Evolutionary conservation across 2,888 invertebrate genomes (phyloP), one percentile per base, ranked within the genome.

Genomic region (Chesias legatella): DNA sequence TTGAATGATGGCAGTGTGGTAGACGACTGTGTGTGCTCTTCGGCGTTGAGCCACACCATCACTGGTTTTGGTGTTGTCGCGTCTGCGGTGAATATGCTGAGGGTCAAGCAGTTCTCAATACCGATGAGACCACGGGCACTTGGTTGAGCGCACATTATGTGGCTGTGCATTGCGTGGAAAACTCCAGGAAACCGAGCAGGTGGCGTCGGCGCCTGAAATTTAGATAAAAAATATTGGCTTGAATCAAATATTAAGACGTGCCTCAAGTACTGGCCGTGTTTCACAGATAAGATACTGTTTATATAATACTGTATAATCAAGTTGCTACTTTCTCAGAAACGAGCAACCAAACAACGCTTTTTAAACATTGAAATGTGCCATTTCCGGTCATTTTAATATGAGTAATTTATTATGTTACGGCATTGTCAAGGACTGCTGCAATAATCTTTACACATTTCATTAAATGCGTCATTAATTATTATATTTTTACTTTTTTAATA

Each of bases 31-130:
- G 60, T 66, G 44, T 78, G 84, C 21, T 80, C 79, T 51, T 83
- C 75, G 4, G 82, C 74, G 36, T 78, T 72, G 0, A 88, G 64
- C 76, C 78, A 82, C 1, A 88, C 81, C 6, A 86, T 28, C 1
- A 86, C 82, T 5, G 88, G 84, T 53, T 77, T 78, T 0, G 61
- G 53, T 0, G 58, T 59, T 1, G 69, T 73, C 0, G 63, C 43
- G 41, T 76, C 71, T 23, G 60, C 73, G 6, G 85, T 81, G 40
- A 70, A 76, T 10, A 88, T 60, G 49, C 60, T 77, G 1, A 88
- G 60, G 0, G 68, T 74, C 0, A 88, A 61, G 36, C 88, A 88
- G 60, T 88, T 69, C 56, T 88, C 88, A 1, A 60, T 59, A 1
- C 85, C 85, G 1, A 80, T 59, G 2, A 80, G 56, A 0, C 85